Evolutionary conservation across 1,140 invertebrate genomes (phyloP).

Genomic region (Drosophila lacteicornis): DNA sequence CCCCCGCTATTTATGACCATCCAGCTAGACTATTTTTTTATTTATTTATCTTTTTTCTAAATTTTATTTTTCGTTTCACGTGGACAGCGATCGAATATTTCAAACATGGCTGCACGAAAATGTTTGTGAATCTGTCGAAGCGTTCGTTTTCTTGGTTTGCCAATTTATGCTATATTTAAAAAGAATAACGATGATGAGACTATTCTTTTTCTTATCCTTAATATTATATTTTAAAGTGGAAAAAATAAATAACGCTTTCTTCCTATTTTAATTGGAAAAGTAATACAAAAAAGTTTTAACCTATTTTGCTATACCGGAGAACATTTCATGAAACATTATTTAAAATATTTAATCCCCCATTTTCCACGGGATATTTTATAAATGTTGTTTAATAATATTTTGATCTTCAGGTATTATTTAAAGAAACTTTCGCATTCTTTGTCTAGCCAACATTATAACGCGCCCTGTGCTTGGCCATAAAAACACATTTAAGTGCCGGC

Average conservation of each 20-base stretch:
- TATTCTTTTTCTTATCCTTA: neutral
- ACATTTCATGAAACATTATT: no score
- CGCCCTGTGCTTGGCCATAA: conserved; percentile 38
- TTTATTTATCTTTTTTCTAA: conserved; percentile 8
- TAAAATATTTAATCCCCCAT: neutral
- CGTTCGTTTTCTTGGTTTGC: neutral
- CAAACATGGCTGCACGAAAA: neutral
- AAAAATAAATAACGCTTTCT: neutral
- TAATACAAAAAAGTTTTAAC: no score
- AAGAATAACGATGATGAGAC: conserved; percentile 2
- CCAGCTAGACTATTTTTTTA: conserved; percentile 22
- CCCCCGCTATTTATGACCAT: conserved; percentile 36
- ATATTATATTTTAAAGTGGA: neutral
- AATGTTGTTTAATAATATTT: conserved; percentile 1
- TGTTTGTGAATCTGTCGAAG: conserved; percentile 9
- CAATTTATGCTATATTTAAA: conserved; percentile 6
- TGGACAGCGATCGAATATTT: conserved; percentile 16
- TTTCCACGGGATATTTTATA: neutral
- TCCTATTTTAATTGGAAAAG: no score
- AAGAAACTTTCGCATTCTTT: conserved; percentile 31
- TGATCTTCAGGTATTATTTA: conserved; percentile 17
- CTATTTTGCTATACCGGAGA: no score
- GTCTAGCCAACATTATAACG: conserved; percentile 28
- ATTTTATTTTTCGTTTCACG: conserved; percentile 37
- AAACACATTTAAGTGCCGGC: conserved; percentile 72